A percentile compares a stretch with the other conserved stretches of the same genome.
Evolutionary conservation across 2,797 vertebrate genomes (phyloP).

Genomic region (Bovichtus variegatus): DNA sequence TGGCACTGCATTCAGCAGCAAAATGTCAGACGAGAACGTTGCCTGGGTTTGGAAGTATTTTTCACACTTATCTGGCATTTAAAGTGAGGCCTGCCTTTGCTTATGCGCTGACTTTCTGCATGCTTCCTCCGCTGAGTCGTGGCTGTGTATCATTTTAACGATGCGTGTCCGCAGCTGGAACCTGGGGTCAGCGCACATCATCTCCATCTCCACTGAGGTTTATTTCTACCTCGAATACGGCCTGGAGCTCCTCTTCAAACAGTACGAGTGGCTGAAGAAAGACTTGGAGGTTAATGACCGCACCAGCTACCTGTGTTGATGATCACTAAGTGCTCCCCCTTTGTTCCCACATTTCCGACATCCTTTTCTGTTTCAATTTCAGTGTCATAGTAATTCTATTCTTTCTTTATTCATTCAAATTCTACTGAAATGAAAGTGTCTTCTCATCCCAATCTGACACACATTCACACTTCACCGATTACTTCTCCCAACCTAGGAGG

Average conservation of each 20-base stretch:
- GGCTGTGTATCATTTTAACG: slow-evolving; percentile 56
- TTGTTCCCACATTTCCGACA: slow-evolving; percentile 20
- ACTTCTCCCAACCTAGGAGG: slow-evolving; percentile 80
- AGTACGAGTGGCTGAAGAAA: slow-evolving; percentile 89
- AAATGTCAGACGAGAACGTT: neutral
- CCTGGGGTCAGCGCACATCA: slow-evolving; percentile 89
- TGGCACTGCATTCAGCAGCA: slow-evolving; percentile 10
- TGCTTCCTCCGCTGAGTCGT: slow-evolving; percentile 40
- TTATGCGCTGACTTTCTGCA: slow-evolving; percentile 38
- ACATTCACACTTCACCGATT: neutral
- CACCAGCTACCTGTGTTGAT: slow-evolving; percentile 3
- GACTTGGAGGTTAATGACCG: slow-evolving; percentile 87
- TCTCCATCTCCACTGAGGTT: slow-evolving; percentile 93
- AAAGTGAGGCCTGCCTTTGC: slow-evolving; percentile 32
- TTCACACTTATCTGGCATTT: slow-evolving; percentile 41
- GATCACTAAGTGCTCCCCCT: slow-evolving; percentile 11
- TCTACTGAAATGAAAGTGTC: neutral
- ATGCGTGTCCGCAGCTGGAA: slow-evolving; percentile 88
- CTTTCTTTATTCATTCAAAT: neutral
- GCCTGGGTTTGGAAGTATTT: slow-evolving; percentile 19
- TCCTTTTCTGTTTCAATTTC: slow-evolving; percentile 10
- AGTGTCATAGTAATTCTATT: neutral
- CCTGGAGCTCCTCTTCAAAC: slow-evolving; percentile 86
- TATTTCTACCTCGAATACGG: slow-evolving; percentile 90
- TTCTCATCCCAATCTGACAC: neutral